phyloP scores from a whole-genome alignment of 1,140 invertebrate species.

The Drosophila persimilis region DNA sequence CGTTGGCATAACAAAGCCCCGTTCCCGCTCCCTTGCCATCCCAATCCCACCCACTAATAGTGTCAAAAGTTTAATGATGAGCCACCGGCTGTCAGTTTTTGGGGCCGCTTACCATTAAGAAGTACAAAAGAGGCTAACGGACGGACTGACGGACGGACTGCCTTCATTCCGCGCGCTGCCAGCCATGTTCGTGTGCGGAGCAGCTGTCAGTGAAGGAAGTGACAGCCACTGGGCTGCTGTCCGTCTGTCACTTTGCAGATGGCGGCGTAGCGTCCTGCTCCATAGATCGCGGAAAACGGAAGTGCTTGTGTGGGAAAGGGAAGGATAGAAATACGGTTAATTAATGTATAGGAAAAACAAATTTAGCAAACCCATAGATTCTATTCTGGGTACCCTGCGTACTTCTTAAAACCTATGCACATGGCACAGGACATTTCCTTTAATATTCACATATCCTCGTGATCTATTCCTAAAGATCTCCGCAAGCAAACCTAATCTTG shows the following conservation, averaged over 20 bases:
- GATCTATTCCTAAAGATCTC: constrained; percentile 7
- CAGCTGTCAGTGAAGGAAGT: constrained; percentile 65
- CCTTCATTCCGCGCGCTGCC: neutral
- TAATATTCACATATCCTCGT: neutral
- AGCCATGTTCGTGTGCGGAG: constrained; percentile 54
- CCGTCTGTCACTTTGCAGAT: constrained; percentile 58
- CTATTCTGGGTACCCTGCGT: too few species aligned
- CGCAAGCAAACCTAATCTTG: neutral
- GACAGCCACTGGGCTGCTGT: constrained; percentile 43
- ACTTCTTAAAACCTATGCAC: too few species aligned
- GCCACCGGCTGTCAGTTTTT: constrained; percentile 66
- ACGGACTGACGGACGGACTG: neutral
- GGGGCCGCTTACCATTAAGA: constrained; percentile 65
- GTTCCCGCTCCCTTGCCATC: too few species aligned
- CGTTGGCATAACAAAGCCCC: constrained; percentile 39
- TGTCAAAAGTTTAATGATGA: constrained; percentile 81
- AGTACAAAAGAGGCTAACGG: constrained; percentile 35
- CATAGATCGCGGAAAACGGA: neutral
- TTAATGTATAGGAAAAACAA: too few species aligned
- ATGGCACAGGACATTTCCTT: too few species aligned
- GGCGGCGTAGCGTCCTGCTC: constrained; percentile 10
- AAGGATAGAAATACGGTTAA: neutral
- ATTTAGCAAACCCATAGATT: too few species aligned
- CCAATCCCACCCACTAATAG: constrained; percentile 59
- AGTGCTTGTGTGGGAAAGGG: neutral